A percentile compares a stretch with the other conserved stretches of the same genome.
phyloP scores from a whole-genome alignment of 2,888 invertebrate genomes.

The Ephialtes manifestator region DNA sequence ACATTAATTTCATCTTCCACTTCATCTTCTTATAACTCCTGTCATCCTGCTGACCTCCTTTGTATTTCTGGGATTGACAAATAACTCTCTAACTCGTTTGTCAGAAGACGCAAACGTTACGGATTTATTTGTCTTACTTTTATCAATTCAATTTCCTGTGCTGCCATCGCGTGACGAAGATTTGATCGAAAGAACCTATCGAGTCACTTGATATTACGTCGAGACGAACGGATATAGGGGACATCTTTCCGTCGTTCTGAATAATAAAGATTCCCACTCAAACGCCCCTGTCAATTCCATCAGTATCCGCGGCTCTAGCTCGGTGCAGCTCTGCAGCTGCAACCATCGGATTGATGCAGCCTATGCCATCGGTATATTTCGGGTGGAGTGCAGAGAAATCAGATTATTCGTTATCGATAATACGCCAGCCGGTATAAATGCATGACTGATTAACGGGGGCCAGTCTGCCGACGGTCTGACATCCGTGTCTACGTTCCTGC shows the following conservation, averaged over 20 bases:
- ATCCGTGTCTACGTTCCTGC: conserved; percentile 63
- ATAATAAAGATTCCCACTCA: conserved; percentile 53
- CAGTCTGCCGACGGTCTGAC: conserved; percentile 72
- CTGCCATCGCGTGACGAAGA: not conserved
- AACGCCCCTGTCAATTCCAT: conserved; percentile 56
- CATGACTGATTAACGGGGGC: conserved; percentile 73
- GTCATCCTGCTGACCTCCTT: conserved; percentile 48
- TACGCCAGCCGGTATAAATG: conserved; percentile 67
- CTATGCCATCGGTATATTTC: conserved; percentile 31
- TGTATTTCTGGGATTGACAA: conserved; percentile 35
- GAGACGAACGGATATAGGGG: conserved; percentile 31
- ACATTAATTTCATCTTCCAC: conserved; percentile 44
- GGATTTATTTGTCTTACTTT: not conserved
- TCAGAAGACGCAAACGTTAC: not conserved
- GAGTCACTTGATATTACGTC: conserved; percentile 50
- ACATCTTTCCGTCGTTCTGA: conserved; percentile 55
- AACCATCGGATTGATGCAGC: conserved; percentile 52
- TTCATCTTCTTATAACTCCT: conserved; percentile 21
- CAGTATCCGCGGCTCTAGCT: conserved; percentile 1
- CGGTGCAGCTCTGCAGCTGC: conserved; percentile 59
- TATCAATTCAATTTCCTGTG: not conserved
- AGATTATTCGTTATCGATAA: conserved; percentile 71
- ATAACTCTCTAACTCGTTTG: conserved; percentile 11
- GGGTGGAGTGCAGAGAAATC: conserved; percentile 61
- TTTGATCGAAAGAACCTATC: conserved; percentile 7